Evolutionary conservation across 23 tunicate species (phyloP).

Genomic region (Styela clava): DNA sequence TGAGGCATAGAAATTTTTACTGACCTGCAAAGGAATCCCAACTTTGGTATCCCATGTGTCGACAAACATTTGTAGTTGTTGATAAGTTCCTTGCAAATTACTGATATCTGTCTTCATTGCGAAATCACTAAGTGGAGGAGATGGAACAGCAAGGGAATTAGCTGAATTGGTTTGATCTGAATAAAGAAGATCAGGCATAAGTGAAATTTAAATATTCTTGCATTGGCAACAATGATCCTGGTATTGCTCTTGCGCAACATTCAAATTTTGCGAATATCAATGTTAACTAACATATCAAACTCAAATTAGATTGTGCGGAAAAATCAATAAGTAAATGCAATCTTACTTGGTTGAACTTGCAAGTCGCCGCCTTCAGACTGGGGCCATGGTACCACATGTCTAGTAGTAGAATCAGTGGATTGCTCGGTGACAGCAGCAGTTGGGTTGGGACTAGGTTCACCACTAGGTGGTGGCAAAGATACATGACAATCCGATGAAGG

Average conservation of each 20-base stretch:
- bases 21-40: neutral
- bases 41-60: constrained; percentile 68
- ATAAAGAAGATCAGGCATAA: neutral
- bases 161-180: constrained; percentile 14
- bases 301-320: neutral
- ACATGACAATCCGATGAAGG: neutral
- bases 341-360: constrained; percentile 12
- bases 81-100: constrained; percentile 56
- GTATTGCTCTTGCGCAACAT: neutral
- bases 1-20: neutral
- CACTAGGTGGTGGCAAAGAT: constrained; percentile 3
- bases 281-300: neutral
- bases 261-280: neutral
- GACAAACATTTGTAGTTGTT: constrained; percentile 63
- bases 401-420: neutral
- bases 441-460: neutral
- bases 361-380: constrained; percentile 6
- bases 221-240: constrained; percentile 1
- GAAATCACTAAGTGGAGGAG: constrained; percentile 17
- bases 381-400: constrained; percentile 3
- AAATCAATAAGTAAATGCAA: no score
- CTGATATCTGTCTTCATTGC: constrained; percentile 10
- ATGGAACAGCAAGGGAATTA: constrained; percentile 22
- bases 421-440: neutral
- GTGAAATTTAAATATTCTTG: neutral